phyloP scores from a whole-genome alignment of 2,113 vertebrate genomes.

The Oenanthe melanoleuca region DNA sequence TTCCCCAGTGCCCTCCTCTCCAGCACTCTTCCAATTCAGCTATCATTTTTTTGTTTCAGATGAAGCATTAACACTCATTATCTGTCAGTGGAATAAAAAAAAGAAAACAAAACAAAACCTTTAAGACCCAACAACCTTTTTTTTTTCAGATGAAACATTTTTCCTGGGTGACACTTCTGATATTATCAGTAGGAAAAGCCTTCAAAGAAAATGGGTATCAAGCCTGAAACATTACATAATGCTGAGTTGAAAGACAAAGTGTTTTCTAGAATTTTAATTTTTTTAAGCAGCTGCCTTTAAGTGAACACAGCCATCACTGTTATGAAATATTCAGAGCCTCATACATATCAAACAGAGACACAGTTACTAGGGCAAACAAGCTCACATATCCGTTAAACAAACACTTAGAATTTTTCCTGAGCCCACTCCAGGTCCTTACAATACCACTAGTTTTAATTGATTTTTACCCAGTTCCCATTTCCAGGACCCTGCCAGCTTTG shows the following conservation, averaged over 20 bases:
- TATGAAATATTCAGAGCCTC: slow-evolving; percentile 72
- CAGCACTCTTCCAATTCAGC: slow-evolving; percentile 43
- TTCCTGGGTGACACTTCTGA: slow-evolving; percentile 37
- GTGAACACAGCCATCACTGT: slow-evolving; percentile 52
- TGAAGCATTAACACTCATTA: slow-evolving; percentile 19
- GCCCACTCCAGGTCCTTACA: not conserved
- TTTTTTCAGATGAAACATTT: slow-evolving; percentile 17
- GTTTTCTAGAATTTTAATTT: slow-evolving; percentile 62
- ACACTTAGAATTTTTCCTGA: slow-evolving; percentile 24
- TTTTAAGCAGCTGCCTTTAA: slow-evolving; percentile 63
- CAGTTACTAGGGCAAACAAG: slow-evolving; percentile 63
- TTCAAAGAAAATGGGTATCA: slow-evolving; percentile 59
- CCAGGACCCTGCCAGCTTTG: not conserved
- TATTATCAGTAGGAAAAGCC: slow-evolving; percentile 32
- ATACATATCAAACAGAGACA: slow-evolving; percentile 70
- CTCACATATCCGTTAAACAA: slow-evolving; percentile 32
- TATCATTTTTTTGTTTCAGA: slow-evolving; percentile 14
- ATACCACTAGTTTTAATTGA: not conserved
- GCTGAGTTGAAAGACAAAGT: slow-evolving; percentile 61
- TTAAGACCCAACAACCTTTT: slow-evolving; percentile 2
- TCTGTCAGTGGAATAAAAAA: slow-evolving; percentile 15
- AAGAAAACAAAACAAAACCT: slow-evolving; percentile 42
- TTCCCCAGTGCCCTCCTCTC: not conserved
- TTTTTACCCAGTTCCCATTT: not conserved
- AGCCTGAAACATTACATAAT: slow-evolving; percentile 63